Evolutionary conservation across 23 tunicate species (phyloP).

Genomic region (Botrylloides violaceus): DNA sequence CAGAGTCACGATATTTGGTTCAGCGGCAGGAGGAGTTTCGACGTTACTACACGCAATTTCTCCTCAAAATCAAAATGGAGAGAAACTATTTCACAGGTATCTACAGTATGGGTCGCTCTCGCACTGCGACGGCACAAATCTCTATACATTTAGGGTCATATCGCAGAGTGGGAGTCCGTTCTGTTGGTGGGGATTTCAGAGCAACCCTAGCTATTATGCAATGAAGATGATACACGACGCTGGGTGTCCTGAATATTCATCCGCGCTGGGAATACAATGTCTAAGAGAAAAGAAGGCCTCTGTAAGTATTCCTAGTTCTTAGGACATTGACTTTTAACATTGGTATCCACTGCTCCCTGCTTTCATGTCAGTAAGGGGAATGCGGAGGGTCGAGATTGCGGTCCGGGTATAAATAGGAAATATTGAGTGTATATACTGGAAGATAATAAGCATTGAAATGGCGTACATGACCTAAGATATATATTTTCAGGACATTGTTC

Average conservation of each 20-base stretch:
- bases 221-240: background rate
- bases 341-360: too few relatives aligned
- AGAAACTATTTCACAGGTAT: slow-evolving; percentile 8
- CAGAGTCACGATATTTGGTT: slow-evolving; percentile 63
- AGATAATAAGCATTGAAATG: too few relatives aligned
- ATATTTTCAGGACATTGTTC: slow-evolving; percentile 7
- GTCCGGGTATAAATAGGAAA: too few relatives aligned
- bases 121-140: too few relatives aligned
- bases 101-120: too few relatives aligned
- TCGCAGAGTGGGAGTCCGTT: slow-evolving; percentile 15
- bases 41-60: slow-evolving; percentile 37
- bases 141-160: slow-evolving; percentile 6
- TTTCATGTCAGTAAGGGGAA: too few relatives aligned
- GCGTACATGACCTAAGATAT: too few relatives aligned
- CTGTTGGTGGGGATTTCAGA: background rate
- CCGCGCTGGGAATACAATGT: slow-evolving; percentile 5
- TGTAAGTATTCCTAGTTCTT: too few relatives aligned
- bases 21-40: slow-evolving; percentile 62
- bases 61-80: background rate
- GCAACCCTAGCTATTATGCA: background rate
- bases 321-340: too few relatives aligned
- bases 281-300: background rate
- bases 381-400: too few relatives aligned
- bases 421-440: too few relatives aligned
- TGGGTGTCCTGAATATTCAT: slow-evolving; percentile 6